phyloP scores from a whole-genome alignment of 2,113 vertebrate genomes.

The Seriola rivoliana region DNA sequence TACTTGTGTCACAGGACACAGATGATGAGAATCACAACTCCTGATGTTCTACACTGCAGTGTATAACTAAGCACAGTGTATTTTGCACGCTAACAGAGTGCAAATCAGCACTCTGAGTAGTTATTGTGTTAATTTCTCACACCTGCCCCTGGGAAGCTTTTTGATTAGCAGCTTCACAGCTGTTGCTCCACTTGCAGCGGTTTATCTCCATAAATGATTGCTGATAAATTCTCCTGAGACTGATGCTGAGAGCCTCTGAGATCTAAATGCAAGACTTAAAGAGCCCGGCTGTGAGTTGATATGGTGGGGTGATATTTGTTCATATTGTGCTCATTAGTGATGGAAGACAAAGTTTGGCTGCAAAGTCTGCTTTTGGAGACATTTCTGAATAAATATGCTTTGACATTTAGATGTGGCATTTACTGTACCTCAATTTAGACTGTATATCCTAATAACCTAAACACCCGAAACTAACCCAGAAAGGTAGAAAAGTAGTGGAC shows the following conservation, averaged over 20 bases:
- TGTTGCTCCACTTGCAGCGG: slow-evolving; percentile 76
- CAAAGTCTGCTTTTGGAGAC: slow-evolving; percentile 30
- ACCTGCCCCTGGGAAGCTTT: slow-evolving; percentile 76
- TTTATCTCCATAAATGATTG: slow-evolving; percentile 82
- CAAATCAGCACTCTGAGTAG: slow-evolving; percentile 69
- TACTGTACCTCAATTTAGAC: slow-evolving; percentile 31
- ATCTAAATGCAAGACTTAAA: slow-evolving; percentile 61
- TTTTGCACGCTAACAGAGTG: slow-evolving; percentile 36
- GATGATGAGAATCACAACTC: slow-evolving; percentile 55
- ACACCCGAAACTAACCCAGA: neutral
- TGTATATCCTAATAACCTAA: neutral
- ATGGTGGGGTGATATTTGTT: slow-evolving; percentile 60
- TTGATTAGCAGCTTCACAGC: slow-evolving; percentile 78
- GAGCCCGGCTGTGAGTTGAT: slow-evolving; percentile 54
- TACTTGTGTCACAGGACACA: slow-evolving; percentile 44
- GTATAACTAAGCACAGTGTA: slow-evolving; percentile 35
- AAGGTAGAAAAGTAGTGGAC: neutral
- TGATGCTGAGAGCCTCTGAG: slow-evolving; percentile 66
- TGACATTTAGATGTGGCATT: slow-evolving; percentile 63
- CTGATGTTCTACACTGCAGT: slow-evolving; percentile 12
- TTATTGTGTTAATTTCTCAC: slow-evolving; percentile 78
- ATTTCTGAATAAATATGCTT: slow-evolving; percentile 43
- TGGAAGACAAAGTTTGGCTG: slow-evolving; percentile 49
- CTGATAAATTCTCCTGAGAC: slow-evolving; percentile 77
- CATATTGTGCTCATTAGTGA: slow-evolving; percentile 70